Evolutionary conservation across 2,113 vertebrate species (phyloP).

Genomic region (Bucco capensis): DNA sequence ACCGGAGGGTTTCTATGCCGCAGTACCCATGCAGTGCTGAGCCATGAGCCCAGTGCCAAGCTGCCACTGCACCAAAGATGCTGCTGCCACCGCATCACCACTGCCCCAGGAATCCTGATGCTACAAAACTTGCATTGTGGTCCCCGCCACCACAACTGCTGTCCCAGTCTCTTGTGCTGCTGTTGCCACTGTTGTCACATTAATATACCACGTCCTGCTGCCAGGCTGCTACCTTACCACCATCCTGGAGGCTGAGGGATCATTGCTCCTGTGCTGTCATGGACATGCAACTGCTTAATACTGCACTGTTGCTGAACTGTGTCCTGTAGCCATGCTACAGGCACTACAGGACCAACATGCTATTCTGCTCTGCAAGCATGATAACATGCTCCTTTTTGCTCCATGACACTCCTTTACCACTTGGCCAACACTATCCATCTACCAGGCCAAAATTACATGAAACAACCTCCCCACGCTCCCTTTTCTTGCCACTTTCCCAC

Average conservation of each 20-base stretch:
- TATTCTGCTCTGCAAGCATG: neutral
- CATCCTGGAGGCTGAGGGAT: neutral
- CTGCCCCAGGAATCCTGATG: neutral
- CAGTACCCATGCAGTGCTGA: accelerated
- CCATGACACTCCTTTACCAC: neutral
- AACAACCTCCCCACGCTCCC: neutral
- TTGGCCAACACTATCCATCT: neutral
- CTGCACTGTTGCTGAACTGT: neutral
- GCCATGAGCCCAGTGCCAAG: neutral
- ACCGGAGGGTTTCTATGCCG: neutral
- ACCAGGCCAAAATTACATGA: neutral
- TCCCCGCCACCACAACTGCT: neutral
- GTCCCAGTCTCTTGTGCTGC: neutral
- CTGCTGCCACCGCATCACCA: neutral
- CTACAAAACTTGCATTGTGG: neutral
- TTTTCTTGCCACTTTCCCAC: neutral
- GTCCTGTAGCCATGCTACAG: neutral
- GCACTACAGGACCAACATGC: neutral
- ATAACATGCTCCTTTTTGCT: neutral
- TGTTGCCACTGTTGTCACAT: neutral
- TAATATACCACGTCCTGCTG: neutral
- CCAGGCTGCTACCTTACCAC: neutral
- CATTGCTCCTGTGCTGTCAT: neutral
- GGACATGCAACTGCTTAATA: accelerated
- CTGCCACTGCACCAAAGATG: neutral